Percentiles rank a stretch among this genome's conserved stretches.
phyloP scores from a whole-genome alignment of 2,888 invertebrate genomes.

The Sussaba pulchella region DNA sequence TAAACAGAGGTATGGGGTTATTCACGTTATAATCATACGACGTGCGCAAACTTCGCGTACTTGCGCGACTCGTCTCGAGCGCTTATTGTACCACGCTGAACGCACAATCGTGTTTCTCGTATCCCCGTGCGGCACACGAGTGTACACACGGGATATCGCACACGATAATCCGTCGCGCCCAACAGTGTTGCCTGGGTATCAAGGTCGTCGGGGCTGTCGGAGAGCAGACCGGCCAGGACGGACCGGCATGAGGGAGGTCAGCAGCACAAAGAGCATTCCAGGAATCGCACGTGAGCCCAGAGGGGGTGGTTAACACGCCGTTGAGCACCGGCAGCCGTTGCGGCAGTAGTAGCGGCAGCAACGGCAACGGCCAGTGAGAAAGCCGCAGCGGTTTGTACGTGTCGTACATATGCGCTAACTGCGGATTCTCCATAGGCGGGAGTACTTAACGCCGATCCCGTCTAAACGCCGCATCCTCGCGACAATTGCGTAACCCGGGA shows the following conservation, averaged over 20 bases:
- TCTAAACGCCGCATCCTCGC: conserved; percentile 51
- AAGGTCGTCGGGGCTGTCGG: conserved; percentile 66
- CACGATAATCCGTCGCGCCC: conserved; percentile 20
- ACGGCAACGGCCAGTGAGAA: conserved; percentile 18
- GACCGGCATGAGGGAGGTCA: conserved; percentile 66
- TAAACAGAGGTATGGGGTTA: conserved; percentile 43
- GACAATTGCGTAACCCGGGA: conserved; percentile 76
- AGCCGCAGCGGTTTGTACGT: conserved; percentile 37
- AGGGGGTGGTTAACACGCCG: conserved; percentile 28
- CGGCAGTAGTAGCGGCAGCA: conserved; percentile 7
- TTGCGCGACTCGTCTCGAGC: conserved; percentile 27
- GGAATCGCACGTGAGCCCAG: conserved; percentile 72
- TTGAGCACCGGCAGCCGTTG: conserved; percentile 19
- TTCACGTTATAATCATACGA: conserved; percentile 9
- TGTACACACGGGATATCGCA: conserved; percentile 49
- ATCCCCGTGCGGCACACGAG: too few relatives aligned
- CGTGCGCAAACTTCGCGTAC: conserved; percentile 16
- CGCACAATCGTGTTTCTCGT: background rate
- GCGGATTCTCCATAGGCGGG: background rate
- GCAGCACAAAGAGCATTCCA: conserved; percentile 82
- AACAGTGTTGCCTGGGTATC: conserved; percentile 56
- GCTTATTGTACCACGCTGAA: background rate
- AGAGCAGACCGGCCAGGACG: conserved; percentile 32
- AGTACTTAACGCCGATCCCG: conserved; percentile 3
- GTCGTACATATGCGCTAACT: background rate